phyloP scores from a whole-genome alignment of 2,113 vertebrate species.

The Podarcis cretensis region DNA sequence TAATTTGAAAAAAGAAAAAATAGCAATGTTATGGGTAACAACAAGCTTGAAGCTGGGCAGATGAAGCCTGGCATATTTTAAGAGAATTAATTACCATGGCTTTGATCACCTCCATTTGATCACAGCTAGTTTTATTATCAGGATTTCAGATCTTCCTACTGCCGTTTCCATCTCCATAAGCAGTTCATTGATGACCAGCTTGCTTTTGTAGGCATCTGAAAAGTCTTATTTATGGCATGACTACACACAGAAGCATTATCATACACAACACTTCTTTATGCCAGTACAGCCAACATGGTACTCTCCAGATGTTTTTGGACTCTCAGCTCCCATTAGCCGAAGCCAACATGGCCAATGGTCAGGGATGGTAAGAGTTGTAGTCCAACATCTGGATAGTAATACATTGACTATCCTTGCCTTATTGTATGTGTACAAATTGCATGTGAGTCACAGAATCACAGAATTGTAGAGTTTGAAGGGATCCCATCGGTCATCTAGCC shows the following conservation, averaged over 20 bases:
- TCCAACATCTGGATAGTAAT: background rate
- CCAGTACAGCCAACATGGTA: background rate
- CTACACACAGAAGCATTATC: background rate
- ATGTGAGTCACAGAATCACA: background rate
- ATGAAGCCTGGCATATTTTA: background rate
- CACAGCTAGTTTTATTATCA: background rate
- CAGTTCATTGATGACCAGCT: background rate
- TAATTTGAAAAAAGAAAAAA: background rate
- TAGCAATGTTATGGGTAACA: background rate
- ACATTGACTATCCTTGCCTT: background rate
- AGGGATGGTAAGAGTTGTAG: background rate
- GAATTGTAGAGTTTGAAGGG: no score
- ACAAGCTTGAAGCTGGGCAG: background rate
- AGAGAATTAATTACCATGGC: background rate
- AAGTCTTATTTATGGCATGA: background rate
- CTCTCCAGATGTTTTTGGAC: no score
- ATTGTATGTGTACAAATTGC: no score
- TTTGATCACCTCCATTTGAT: no score
- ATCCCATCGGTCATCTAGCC: no score
- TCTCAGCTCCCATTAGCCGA: no score
- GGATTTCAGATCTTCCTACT: background rate
- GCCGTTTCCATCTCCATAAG: background rate
- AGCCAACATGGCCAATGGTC: background rate
- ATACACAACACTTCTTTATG: background rate
- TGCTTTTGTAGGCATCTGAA: background rate